Evolutionary conservation across 2,797 vertebrate species (phyloP).

Genomic region (Peromyscus nudipes): DNA sequence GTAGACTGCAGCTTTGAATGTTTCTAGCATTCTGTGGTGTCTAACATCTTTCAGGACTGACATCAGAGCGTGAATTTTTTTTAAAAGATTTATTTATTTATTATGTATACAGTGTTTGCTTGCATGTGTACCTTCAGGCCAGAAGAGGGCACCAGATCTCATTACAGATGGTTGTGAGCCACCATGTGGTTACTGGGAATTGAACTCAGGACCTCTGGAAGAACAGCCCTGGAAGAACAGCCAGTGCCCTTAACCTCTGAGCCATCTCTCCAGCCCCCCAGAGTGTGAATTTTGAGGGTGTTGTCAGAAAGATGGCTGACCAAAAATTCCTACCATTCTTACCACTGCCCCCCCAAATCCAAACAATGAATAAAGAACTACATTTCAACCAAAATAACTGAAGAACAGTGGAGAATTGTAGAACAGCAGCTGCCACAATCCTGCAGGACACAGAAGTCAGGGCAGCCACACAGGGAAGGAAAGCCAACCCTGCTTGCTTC

Average conservation of each 20-base stretch:
- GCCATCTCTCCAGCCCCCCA: too few relatives aligned
- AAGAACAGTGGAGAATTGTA: neutral
- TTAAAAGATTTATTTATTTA: too few relatives aligned
- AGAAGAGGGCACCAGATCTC: too few relatives aligned
- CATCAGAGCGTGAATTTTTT: neutral
- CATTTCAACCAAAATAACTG: neutral
- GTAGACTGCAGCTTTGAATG: neutral
- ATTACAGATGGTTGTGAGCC: too few relatives aligned
- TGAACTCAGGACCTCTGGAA: too few relatives aligned
- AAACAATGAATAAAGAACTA: neutral
- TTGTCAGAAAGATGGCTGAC: neutral
- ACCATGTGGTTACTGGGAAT: too few relatives aligned
- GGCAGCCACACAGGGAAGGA: neutral
- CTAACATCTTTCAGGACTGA: neutral
- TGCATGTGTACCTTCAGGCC: too few relatives aligned
- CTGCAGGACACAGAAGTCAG: neutral
- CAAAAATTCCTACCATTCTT: neutral
- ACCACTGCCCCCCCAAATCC: neutral
- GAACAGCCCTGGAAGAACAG: too few relatives aligned
- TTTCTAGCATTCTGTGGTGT: neutral
- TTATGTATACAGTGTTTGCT: too few relatives aligned
- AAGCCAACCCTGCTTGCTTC: neutral
- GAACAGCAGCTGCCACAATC: neutral
- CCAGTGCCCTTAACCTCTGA: too few relatives aligned
- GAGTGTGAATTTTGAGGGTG: neutral